phyloP scores from a whole-genome alignment of 2,113 vertebrate genomes.

The Ptychochromis oligacanthus region DNA sequence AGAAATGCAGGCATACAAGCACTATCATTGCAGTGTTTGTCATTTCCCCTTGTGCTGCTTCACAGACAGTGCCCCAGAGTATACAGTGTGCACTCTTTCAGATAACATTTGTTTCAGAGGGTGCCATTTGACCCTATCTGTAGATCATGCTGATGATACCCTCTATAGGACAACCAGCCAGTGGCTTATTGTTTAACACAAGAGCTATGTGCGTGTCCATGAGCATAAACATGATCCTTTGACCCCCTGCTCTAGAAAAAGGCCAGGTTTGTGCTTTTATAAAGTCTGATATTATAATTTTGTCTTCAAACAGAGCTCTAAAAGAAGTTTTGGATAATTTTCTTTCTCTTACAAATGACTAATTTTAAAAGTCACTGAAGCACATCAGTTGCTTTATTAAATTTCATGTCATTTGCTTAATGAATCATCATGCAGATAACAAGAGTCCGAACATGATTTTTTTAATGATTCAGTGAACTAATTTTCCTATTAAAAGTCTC shows the following conservation, averaged over 20 bases:
- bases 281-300: background rate
- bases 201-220: background rate
- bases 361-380: conserved; percentile 32
- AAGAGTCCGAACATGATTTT: background rate
- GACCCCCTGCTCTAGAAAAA: conserved; percentile 11
- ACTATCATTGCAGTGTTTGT: conserved; percentile 40
- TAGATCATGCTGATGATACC: conserved; percentile 27
- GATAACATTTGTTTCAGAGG: conserved; percentile 71
- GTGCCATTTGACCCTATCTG: conserved; percentile 55
- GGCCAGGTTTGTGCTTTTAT: background rate
- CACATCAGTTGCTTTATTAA: conserved; percentile 42
- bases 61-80: conserved; percentile 46
- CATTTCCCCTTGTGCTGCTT: conserved; percentile 30
- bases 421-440: conserved; percentile 21
- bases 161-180: conserved; percentile 11
- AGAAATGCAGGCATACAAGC: conserved; percentile 10
- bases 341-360: conserved; percentile 10
- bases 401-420: conserved; percentile 21
- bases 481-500: conserved; percentile 1
- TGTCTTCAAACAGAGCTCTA: background rate
- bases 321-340: background rate
- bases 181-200: conserved; percentile 38
- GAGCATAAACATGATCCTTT: conserved; percentile 24
- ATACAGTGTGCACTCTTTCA: conserved; percentile 73
- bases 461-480: conserved; percentile 14